Evolutionary conservation across 2,888 invertebrate species (phyloP), one percentile per base, ranked within the genome.

Genomic region (Aporophyla nigra): DNA sequence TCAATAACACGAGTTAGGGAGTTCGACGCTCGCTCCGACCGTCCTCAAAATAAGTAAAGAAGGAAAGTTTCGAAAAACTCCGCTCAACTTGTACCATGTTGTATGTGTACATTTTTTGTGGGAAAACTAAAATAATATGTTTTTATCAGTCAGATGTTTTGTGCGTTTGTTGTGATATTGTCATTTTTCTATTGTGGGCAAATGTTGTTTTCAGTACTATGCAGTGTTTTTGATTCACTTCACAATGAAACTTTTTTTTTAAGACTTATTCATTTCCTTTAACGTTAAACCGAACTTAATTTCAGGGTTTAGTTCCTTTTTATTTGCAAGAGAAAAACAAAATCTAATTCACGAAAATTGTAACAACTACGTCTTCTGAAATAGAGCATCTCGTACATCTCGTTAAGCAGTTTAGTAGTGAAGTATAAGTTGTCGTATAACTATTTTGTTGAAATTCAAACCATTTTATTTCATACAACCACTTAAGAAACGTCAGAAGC

Each of bases 1-100:
- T 96, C 96, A 96, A 96, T 96, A 96, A 96, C 95, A 93, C 93
- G 94, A 96, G 96, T 96, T 96, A 96, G 94, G 90, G 95, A 96
- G 95, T 95, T 96, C 94, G 95, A 93, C 94, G 95, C 95, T 95
- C 95, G 94, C 95, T 92, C 91, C 95, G 95, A 95, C 95, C 95
- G 95, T 96, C 96, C 95, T 95, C 95, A 95, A 95, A 93, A 96
- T 96, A 95, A 96, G 93, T 95, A 95, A 94, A 94, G 94, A 94
- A 94, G 94, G 93, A 95, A 96, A 95, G 91, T 95, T 96, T 94
- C 87, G 87, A 92, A 94, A 95, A 96, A 95, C 94, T 95, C 92
- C 89, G 89, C 90, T 91, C 91, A 95, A 95, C 94, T 95, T 93
- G 93, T 94, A 92, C 94, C 91, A 71, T 72, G 93, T 93, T 93